Evolutionary conservation across 2,797 vertebrate species (phyloP), one percentile per base, ranked within the genome.

Genomic region (Brachyrhaphis roseni): DNA sequence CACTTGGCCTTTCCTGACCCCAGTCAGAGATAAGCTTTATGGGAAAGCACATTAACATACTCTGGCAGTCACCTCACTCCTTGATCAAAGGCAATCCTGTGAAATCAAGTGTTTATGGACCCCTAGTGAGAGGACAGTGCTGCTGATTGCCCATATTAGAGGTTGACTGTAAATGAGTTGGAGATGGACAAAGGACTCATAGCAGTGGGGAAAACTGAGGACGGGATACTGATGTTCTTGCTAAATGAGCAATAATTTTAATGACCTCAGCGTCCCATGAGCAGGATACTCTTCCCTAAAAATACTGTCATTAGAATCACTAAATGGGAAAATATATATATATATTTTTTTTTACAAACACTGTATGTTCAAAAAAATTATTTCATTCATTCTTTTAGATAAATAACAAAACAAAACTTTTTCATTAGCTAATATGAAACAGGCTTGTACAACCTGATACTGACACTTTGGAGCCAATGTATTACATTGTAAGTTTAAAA

Each of bases 21-120:
- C 89, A 90, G 93, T 91, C 91, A 92, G 90, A 93, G 93, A 94
- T 95, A 95, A 94, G 93, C 94, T 96, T 95, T 92, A 96, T 92
- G 89, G 91, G 92, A 93, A 94, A 90, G 91, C 90, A 91, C 89
- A 95, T 93, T 94, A 95, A 94, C 94, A 94, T 94, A 91, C 91
- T 91, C 86, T 80, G 82, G 88, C 86, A 93, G 91, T 90, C 92
- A 90, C 88, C 88, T 85, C 84, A 78, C 90, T 94, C 88, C 82
- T 95, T 93, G 91, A 94, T 95, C 94, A 94, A 91, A 93, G 90
- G 88, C 89, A 80, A 86, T 89, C 89, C 90, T 89, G 90, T 91
- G 91, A 93, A 94, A 94, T 94, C 92, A 91, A 88, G 89, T 92
- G 92, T 97, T 97, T 97, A 97, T 97, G 96, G 96, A 97, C 90